Percentiles rank a stretch among this genome's conserved stretches.
These are phyloP conservation scores for Limanda limanda DNA, from an alignment of 2,113 vertebrate genomes.

Conservation along the genomic window DNA sequence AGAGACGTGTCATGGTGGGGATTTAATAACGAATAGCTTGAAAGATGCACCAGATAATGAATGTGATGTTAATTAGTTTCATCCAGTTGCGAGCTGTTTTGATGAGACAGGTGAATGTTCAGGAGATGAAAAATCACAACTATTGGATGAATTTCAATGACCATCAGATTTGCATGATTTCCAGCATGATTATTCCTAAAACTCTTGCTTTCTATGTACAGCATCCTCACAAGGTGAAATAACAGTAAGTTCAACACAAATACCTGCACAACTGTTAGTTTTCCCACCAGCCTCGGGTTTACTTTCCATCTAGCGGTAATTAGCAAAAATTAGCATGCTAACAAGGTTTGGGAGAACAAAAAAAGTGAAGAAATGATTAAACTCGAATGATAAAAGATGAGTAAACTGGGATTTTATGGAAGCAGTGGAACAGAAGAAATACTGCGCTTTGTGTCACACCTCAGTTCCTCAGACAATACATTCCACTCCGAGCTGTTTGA, in stretches of 20 bases:
- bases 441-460: constrained; percentile 45
- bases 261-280: background rate
- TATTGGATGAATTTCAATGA: background rate
- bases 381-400: constrained; percentile 33
- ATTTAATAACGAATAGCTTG: too few relatives aligned
- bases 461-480: constrained; percentile 45
- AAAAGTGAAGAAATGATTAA: constrained; percentile 20
- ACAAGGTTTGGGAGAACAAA: background rate
- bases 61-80: too few relatives aligned
- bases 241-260: background rate
- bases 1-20: background rate
- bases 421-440: constrained; percentile 39
- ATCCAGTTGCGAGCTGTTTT: too few relatives aligned
- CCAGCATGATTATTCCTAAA: background rate
- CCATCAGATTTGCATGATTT: background rate
- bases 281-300: background rate
- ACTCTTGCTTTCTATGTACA: background rate
- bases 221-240: background rate
- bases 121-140: background rate
- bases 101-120: too few relatives aligned
- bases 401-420: constrained; percentile 51
- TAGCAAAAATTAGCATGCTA: background rate
- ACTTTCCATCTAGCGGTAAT: background rate
- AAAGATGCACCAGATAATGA: too few relatives aligned
- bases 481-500: constrained; percentile 41